Evolutionary conservation across 2,113 vertebrate species (phyloP).

Genomic region (Mungos mungo): DNA sequence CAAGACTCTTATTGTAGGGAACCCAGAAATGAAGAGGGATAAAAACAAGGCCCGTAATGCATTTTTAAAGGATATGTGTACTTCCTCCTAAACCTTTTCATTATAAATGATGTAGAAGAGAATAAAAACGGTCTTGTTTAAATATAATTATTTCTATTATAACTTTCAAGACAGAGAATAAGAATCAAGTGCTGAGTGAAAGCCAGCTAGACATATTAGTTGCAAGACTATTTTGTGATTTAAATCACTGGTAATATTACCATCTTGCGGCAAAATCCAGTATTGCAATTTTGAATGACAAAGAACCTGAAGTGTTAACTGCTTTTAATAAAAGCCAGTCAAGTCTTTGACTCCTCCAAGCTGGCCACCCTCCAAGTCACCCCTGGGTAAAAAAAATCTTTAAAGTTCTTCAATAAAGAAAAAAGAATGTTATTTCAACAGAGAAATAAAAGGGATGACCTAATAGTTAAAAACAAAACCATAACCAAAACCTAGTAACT

Average conservation of each 20-base stretch:
- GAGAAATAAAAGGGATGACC: not conserved
- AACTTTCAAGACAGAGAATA: conserved; percentile 58
- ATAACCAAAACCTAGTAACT: not conserved
- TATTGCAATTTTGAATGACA: conserved; percentile 61
- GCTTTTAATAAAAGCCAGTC: conserved; percentile 1
- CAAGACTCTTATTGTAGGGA: not conserved
- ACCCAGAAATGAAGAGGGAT: conserved; percentile 41
- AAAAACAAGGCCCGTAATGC: not conserved
- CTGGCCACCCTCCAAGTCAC: not conserved
- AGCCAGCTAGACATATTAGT: not conserved
- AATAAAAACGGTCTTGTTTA: conserved; percentile 66
- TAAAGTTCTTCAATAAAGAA: not conserved
- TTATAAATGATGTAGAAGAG: conserved; percentile 61
- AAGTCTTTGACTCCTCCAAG: not conserved
- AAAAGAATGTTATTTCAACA: conserved; percentile 9
- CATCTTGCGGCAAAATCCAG: conserved; percentile 73
- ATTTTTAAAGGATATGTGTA: conserved; percentile 30
- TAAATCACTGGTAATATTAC: conserved; percentile 72
- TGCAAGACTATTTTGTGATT: conserved; percentile 44
- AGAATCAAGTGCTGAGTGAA: conserved; percentile 47
- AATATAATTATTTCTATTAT: conserved; percentile 76
- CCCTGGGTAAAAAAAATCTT: not conserved
- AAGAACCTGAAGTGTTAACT: not conserved
- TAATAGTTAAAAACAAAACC: conserved; percentile 4
- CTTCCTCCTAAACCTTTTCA: conserved; percentile 59